These are phyloP conservation scores for Psittacus erithacus DNA, from an alignment of 2,113 vertebrate genomes.

Conservation along the genomic window DNA sequence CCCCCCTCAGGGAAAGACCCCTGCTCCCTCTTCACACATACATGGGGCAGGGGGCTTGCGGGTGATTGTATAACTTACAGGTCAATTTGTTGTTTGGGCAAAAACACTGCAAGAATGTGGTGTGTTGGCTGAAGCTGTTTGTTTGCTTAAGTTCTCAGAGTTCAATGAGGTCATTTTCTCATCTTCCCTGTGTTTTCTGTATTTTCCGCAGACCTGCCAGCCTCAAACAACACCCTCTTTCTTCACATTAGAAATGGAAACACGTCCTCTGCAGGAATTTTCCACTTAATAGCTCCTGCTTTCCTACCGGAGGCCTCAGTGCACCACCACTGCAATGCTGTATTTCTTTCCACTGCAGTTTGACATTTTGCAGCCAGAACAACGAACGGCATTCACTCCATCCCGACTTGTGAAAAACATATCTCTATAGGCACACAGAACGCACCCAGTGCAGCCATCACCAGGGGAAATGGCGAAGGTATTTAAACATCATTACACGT, in stretches of 20 bases:
- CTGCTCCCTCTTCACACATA: not conserved
- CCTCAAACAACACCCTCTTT: constrained; percentile 83
- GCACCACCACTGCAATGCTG: constrained; percentile 79
- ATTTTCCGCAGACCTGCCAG: constrained; percentile 78
- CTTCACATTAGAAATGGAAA: constrained; percentile 83
- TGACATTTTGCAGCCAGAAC: constrained; percentile 77
- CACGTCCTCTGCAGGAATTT: constrained; percentile 85
- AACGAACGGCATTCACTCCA: constrained; percentile 77
- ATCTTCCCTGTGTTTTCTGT: constrained; percentile 77
- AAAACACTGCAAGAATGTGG: constrained; percentile 19
- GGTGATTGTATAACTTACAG: constrained; percentile 29
- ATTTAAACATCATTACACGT: constrained; percentile 47
- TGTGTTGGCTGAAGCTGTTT: constrained; percentile 48
- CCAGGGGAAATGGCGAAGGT: constrained; percentile 15
- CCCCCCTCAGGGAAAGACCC: not conserved
- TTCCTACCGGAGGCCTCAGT: constrained; percentile 79
- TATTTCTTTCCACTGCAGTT: constrained; percentile 83
- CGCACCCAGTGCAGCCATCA: constrained; percentile 33
- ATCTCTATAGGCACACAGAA: not conserved
- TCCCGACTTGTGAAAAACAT: constrained; percentile 27
- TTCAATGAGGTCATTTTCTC: constrained; percentile 80
- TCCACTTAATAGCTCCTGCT: constrained; percentile 80
- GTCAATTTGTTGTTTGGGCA: constrained; percentile 31
- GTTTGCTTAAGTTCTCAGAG: constrained; percentile 74
- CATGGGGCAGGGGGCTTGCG: not conserved